Evolutionary conservation across 2,113 vertebrate genomes (phyloP), one percentile per base, ranked within the genome.

Genomic region (Trematocara unimaculatum): DNA sequence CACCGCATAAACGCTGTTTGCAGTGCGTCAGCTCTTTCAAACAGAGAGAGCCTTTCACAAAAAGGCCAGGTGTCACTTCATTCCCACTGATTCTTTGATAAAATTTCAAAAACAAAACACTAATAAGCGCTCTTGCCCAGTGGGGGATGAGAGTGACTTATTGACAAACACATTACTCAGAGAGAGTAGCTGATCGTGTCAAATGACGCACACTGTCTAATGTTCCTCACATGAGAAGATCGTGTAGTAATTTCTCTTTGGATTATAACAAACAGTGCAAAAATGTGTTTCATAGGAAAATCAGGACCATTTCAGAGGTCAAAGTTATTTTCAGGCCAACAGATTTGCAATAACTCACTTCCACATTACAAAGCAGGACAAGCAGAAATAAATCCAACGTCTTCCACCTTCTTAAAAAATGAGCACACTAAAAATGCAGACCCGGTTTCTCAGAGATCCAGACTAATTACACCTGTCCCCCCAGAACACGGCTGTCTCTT

Each of bases 391-490:
- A 67, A 87, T 64, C 12, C 15, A 23, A 26, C 8, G 31, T 79
- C 83, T 85, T 84, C 80, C 56, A 79, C 74, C 31, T 13, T n/a
- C 74, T 79, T 53, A 40, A 70, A 84, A 86, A 45, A 14, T 51
- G 42, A 45, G 47, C 53, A 15, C 7, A 10, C 40, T 23, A 40
- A 64, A 90, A 91, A 87, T 86, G 53, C 83, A 87, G 82, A 67
- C 60, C 54, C 56, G 23, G 81, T 80, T 58, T 60, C n/a, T 77
- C 70, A 82, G 20, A 90, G 83, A 86, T 87, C 72, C 26, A 82
- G 83, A 88, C 83, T 87, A 87, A 93, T 94, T 89, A 89, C 90
- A 90, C 86, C 83, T 87, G 85, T 88, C 84, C 74, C 84, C 79
- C 74, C 23, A 67, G 56, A 85, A 87, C 77, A 51, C 55, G 8